Percentiles rank a stretch among this genome's conserved stretches.
phyloP scores from a whole-genome alignment of 2,888 invertebrate species.

The Caenorhabditis macrosperma region DNA sequence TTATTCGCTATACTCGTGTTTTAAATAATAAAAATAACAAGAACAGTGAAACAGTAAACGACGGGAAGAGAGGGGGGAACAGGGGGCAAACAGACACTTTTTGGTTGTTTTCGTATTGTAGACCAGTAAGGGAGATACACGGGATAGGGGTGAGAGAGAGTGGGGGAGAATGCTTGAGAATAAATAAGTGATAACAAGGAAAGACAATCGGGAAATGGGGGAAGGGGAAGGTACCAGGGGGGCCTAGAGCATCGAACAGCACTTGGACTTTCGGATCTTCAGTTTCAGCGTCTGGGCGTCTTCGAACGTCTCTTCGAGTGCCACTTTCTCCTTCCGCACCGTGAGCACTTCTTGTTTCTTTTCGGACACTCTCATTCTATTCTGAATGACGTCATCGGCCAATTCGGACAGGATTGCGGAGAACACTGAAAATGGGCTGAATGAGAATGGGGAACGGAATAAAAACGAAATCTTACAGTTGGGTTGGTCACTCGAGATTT shows the following conservation, averaged over 20 bases:
- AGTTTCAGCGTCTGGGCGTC: conserved; percentile 16
- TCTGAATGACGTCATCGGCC: conserved; percentile 41
- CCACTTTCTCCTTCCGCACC: conserved; percentile 14
- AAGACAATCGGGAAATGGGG: conserved; percentile 1
- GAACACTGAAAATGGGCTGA: conserved; percentile 42
- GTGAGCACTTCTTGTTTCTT: conserved; percentile 9
- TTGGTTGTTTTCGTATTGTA: conserved; percentile 20
- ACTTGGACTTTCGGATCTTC: conserved; percentile 43
- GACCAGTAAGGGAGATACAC: conserved; percentile 52
- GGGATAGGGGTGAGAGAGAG: conserved; percentile 25
- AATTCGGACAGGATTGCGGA: conserved; percentile 45
- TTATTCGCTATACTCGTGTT: conserved; percentile 25
- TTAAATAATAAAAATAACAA: conserved; percentile 17
- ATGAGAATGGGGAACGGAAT: neutral
- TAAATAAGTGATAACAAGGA: conserved; percentile 8
- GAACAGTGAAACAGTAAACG: conserved; percentile 12
- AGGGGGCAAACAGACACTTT: too few relatives aligned
- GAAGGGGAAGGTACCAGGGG: neutral
- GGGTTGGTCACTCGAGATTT: conserved; percentile 61
- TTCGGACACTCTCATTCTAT: conserved; percentile 11
- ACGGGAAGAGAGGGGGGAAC: neutral
- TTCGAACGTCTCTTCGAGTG: conserved; percentile 21
- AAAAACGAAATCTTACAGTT: conserved; percentile 37
- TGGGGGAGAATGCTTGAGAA: neutral
- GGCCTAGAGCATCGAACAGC: conserved; percentile 47